Conservation (phyloP, 2,888 invertebrate genomes). For the Pandemis cinnamomeana region DNA sequence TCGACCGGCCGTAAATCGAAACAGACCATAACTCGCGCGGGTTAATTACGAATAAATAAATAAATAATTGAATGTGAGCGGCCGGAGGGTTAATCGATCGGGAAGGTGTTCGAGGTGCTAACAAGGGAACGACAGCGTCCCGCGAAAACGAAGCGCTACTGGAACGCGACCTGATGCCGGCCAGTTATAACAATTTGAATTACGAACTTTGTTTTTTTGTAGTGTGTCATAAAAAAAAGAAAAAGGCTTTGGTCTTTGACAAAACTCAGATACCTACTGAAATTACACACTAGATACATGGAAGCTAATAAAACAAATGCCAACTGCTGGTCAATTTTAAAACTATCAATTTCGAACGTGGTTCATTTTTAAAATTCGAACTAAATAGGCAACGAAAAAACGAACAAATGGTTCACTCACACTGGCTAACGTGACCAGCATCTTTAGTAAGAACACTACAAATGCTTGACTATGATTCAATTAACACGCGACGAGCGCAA, state of each 20-base stretch:
- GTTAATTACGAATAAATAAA: conserved; percentile 86
- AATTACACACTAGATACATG: background rate
- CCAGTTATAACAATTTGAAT: conserved; percentile 13
- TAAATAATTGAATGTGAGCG: conserved; percentile 85
- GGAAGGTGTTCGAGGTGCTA: conserved; percentile 76
- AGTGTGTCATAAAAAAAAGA: background rate
- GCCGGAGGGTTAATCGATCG: conserved; percentile 83
- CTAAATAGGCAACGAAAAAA: background rate
- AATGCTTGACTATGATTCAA: background rate
- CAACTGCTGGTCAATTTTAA: background rate
- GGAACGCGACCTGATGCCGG: conserved; percentile 18
- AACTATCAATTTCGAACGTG: background rate
- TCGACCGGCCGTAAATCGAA: conserved; percentile 73
- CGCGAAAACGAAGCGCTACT: conserved; percentile 27
- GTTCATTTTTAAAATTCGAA: background rate
- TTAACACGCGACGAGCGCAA: conserved; percentile 10
- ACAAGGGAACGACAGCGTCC: conserved; percentile 67
- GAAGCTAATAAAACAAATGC: background rate
- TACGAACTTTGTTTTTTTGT: background rate
- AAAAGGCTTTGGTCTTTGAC: background rate
- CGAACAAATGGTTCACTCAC: background rate
- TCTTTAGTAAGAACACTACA: background rate
- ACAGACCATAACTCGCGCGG: conserved; percentile 76
- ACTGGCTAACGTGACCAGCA: background rate
- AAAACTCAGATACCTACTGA: background rate